phyloP scores from a whole-genome alignment of 2,888 invertebrate genomes.

The Rhopalosiphum nymphaeae region DNA sequence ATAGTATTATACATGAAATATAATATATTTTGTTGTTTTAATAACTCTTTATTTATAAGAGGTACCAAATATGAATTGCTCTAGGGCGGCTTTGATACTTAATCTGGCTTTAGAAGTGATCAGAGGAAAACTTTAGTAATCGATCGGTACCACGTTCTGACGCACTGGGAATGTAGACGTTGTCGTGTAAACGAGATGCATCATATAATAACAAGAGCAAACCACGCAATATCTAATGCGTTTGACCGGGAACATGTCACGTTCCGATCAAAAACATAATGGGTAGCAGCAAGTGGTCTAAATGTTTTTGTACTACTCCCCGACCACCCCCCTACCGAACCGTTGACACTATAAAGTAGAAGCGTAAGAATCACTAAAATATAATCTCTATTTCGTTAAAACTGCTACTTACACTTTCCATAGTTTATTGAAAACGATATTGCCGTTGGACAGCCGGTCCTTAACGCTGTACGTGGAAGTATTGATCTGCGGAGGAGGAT shows the following conservation, averaged over 20 bases:
- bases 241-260: neutral
- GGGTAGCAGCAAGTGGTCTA: neutral
- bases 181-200: neutral
- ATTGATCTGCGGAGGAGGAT: conserved; percentile 39
- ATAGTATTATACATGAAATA: too few relatives aligned
- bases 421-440: conserved; percentile 54
- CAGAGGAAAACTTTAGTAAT: neutral
- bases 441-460: conserved; percentile 52
- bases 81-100: too few relatives aligned
- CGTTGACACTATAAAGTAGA: neutral
- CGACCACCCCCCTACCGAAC: neutral
- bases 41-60: too few relatives aligned
- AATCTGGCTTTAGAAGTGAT: neutral
- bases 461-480: conserved; percentile 57
- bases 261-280: neutral
- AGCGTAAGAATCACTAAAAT: neutral
- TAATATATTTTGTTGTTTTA: too few relatives aligned
- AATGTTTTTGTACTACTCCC: neutral
- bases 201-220: neutral
- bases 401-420: conserved; percentile 59
- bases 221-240: neutral
- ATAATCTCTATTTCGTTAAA: neutral
- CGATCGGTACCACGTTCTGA: neutral
- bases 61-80: too few relatives aligned
- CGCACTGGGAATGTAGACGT: neutral